Conservation (phyloP, 2,888 invertebrate genomes). For the Eupithecia exiguata region DNA sequence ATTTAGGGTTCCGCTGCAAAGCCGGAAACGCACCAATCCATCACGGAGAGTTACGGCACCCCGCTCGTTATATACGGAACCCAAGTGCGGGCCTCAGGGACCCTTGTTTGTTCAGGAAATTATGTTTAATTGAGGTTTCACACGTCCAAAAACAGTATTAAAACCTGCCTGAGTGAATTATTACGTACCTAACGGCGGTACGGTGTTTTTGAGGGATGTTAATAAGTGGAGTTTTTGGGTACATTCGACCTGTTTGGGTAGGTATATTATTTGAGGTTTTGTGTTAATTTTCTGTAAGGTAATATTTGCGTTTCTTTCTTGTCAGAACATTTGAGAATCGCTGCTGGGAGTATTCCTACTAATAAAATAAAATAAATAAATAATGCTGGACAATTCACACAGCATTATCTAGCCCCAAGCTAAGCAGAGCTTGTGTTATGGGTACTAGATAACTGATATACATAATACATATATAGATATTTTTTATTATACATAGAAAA, state of each 20-base stretch:
- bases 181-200: slow-evolving; percentile 6
- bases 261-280: neutral
- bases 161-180: slow-evolving; percentile 26
- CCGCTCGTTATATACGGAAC: slow-evolving; percentile 59
- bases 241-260: neutral
- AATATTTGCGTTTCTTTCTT: neutral
- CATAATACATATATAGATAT: too few relatives aligned
- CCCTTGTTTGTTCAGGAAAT: slow-evolving; percentile 38
- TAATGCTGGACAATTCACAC: too few relatives aligned
- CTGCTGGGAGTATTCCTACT: neutral
- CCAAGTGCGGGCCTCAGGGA: slow-evolving; percentile 39
- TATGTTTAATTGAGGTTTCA: slow-evolving; percentile 38
- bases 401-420: too few relatives aligned
- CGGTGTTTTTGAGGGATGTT: neutral
- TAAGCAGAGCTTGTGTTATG: too few relatives aligned
- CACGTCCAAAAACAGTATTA: slow-evolving; percentile 32
- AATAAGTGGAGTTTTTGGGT: neutral
- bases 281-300: neutral
- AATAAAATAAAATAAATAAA: too few relatives aligned
- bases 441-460: too few relatives aligned
- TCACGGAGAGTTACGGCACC: slow-evolving; percentile 71
- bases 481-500: too few relatives aligned
- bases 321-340: neutral
- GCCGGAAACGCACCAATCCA: slow-evolving; percentile 77
- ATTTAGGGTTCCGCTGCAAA: slow-evolving; percentile 73